A percentile compares a stretch with the other conserved stretches of the same genome.
These are phyloP conservation scores for Machimus atricapillus DNA, from an alignment of 2,888 invertebrate genomes.

Conservation along the genomic window DNA sequence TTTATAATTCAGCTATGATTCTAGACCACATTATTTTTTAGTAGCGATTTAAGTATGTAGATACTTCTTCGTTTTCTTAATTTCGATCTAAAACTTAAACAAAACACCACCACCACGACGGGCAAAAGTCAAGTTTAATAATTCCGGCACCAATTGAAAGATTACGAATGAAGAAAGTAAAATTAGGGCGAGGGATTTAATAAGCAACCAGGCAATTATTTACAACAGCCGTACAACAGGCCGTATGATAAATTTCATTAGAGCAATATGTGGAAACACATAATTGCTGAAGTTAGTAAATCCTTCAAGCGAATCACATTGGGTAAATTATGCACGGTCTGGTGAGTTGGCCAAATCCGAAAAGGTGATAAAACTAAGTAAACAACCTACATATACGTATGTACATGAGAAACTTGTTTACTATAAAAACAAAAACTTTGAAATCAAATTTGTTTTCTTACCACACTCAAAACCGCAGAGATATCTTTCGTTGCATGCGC, in stretches of 20 bases:
- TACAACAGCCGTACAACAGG: neutral
- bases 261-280: neutral
- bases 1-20: too few relatives aligned
- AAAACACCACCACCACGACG: too few relatives aligned
- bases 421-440: constrained; percentile 31
- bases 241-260: neutral
- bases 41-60: too few relatives aligned
- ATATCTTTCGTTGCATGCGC: neutral
- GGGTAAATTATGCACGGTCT: constrained; percentile 20
- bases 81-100: too few relatives aligned
- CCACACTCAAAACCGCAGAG: constrained; percentile 17
- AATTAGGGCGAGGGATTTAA: neutral
- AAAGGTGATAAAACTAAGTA: constrained; percentile 25
- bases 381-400: neutral
- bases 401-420: constrained; percentile 14
- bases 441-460: constrained; percentile 34
- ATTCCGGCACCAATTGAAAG: neutral
- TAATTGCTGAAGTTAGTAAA: constrained; percentile 26
- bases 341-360: neutral
- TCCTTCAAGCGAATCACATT: neutral
- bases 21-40: too few relatives aligned
- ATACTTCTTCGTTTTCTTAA: too few relatives aligned
- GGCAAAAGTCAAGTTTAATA: too few relatives aligned
- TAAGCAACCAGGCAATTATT: neutral
- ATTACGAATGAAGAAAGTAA: neutral